Percentiles rank a stretch among this genome's conserved stretches.
These are phyloP conservation scores for Cyphomyrmex costatus DNA, from an alignment of 1,140 invertebrate species.

Conservation along the genomic window DNA sequence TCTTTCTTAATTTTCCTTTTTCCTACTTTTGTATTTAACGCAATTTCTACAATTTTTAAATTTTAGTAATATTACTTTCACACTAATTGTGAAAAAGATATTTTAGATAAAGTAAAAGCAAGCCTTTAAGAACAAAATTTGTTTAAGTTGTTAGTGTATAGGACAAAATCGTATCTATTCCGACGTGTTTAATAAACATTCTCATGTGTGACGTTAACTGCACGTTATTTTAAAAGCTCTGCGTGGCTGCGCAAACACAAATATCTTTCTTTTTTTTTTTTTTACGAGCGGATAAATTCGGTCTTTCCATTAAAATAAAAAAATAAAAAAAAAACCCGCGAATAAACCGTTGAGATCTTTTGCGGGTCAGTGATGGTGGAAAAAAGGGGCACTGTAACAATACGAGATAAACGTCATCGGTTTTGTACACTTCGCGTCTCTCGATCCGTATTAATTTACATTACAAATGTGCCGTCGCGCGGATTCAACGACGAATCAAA, in stretches of 20 bases:
- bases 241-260: neutral
- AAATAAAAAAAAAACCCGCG: neutral
- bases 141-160: neutral
- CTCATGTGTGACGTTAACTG: conserved; percentile 22
- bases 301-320: conserved; percentile 55
- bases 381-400: conserved; percentile 50
- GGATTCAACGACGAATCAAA: conserved; percentile 54
- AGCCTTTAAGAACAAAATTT: conserved; percentile 1
- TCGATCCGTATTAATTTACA: conserved; percentile 60
- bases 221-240: conserved; percentile 40
- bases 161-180: conserved; percentile 19
- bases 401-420: conserved; percentile 60
- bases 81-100: neutral
- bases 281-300: conserved; percentile 41
- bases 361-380: neutral
- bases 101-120: neutral
- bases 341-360: conserved; percentile 17
- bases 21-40: neutral
- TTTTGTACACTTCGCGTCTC: conserved; percentile 43
- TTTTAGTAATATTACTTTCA: neutral
- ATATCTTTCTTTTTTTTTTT: conserved; percentile 23
- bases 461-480: conserved; percentile 44
- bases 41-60: neutral
- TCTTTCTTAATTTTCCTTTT: neutral
- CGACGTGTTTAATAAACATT: conserved; percentile 33